Evolutionary conservation across 2,888 invertebrate genomes (phyloP).

Genomic region (Cantharis flavilabris): DNA sequence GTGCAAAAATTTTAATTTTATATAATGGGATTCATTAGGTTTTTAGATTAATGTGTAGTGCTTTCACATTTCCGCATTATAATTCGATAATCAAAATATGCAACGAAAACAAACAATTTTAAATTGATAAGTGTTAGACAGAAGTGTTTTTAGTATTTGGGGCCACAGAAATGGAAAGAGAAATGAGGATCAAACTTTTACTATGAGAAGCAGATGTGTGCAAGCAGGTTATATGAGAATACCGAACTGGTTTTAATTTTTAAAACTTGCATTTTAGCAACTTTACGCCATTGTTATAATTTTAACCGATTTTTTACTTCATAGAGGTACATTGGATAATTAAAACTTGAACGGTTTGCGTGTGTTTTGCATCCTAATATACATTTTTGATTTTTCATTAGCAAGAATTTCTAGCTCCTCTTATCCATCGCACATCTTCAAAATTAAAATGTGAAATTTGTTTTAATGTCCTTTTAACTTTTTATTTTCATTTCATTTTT

Average conservation of each 20-base stretch:
- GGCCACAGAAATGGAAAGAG: conserved; percentile 39
- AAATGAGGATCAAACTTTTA: conserved; percentile 32
- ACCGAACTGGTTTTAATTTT: conserved; percentile 14
- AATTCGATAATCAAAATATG: neutral
- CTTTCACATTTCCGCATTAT: conserved; percentile 13
- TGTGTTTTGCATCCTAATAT: no score
- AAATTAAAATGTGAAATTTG: no score
- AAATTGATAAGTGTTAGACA: neutral
- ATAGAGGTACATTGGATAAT: no score
- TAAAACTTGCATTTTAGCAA: conserved; percentile 12
- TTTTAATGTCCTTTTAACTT: no score
- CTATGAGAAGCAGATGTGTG: conserved; percentile 29
- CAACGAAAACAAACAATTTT: conserved; percentile 1
- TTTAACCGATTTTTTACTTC: neutral
- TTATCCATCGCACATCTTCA: neutral
- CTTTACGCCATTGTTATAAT: conserved; percentile 5
- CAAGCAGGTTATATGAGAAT: conserved; percentile 33
- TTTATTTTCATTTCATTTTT: neutral
- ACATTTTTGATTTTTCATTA: no score
- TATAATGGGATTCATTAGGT: conserved; percentile 6
- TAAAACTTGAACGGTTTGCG: no score
- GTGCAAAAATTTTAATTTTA: neutral
- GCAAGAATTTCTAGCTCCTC: no score
- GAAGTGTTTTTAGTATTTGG: conserved; percentile 19
- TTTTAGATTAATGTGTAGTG: conserved; percentile 10